Percentiles rank a stretch among this genome's conserved stretches.
These are phyloP conservation scores for Caerostris darwini DNA, from an alignment of 1,140 invertebrate genomes.

Conservation along the genomic window DNA sequence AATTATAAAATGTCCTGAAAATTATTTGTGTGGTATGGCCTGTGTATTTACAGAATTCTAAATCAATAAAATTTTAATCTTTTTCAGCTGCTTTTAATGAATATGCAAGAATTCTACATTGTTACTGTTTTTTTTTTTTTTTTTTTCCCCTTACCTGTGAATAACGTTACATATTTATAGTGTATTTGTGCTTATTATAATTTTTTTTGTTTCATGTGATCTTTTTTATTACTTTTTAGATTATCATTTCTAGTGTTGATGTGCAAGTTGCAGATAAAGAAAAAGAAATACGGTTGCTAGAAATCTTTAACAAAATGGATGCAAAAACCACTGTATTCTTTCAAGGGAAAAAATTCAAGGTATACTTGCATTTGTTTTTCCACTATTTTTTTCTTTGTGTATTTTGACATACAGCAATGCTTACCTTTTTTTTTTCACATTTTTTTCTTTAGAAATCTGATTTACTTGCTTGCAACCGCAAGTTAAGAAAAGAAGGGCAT, in stretches of 20 bases:
- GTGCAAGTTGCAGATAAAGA: slow-evolving; percentile 95
- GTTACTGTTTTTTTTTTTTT: background rate
- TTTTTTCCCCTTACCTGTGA: background rate
- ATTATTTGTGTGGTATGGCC: too few species aligned
- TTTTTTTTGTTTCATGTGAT: background rate
- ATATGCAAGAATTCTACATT: too few species aligned
- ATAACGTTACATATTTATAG: background rate
- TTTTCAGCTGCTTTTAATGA: too few species aligned
- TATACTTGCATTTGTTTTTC: background rate
- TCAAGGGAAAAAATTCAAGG: slow-evolving; percentile 90
- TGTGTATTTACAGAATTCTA: too few species aligned
- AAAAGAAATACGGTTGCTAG: slow-evolving; percentile 92
- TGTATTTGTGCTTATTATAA: background rate
- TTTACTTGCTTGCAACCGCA: slow-evolving; percentile 90
- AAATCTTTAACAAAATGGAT: slow-evolving; percentile 96
- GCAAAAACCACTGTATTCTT: slow-evolving; percentile 93
- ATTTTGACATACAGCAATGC: background rate
- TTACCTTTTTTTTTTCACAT: background rate
- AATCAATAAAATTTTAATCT: too few species aligned
- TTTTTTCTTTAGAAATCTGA: slow-evolving; percentile 87
- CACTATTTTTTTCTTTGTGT: background rate
- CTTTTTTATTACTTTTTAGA: slow-evolving; percentile 82
- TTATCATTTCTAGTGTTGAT: slow-evolving; percentile 93
- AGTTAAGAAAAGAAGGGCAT: slow-evolving; percentile 84
- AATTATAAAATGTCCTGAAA: too few species aligned